phyloP scores from a whole-genome alignment of 2,888 invertebrate species.

The Drosophila parthenogenetica region DNA sequence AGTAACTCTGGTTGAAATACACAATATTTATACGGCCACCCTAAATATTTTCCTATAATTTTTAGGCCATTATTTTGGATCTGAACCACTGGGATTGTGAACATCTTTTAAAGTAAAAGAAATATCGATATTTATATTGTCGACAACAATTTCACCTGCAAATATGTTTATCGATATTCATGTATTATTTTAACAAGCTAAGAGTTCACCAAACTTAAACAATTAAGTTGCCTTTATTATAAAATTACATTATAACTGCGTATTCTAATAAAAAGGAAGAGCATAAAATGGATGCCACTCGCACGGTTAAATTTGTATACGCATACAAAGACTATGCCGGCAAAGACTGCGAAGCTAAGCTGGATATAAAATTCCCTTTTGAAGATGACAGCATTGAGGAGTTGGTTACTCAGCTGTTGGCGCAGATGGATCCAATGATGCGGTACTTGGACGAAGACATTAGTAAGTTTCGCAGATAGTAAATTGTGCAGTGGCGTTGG shows the following conservation, averaged over 20 bases:
- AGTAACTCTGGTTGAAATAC: no score
- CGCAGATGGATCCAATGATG: slow-evolving; percentile 84
- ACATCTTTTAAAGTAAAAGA: no score
- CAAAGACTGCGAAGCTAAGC: slow-evolving; percentile 53
- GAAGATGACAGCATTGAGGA: slow-evolving; percentile 79
- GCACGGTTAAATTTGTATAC: slow-evolving; percentile 76
- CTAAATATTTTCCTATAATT: no score
- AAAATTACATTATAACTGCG: no score
- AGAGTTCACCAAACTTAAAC: neutral
- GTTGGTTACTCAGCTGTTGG: slow-evolving; percentile 77
- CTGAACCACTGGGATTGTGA: no score
- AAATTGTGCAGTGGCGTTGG: no score
- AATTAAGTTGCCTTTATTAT: neutral
- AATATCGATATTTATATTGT: no score
- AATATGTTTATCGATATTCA: no score
- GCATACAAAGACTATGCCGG: slow-evolving; percentile 80
- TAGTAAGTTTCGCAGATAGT: slow-evolving; percentile 57
- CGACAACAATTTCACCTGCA: no score
- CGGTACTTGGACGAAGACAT: slow-evolving; percentile 82
- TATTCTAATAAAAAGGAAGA: neutral
- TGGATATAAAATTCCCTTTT: slow-evolving; percentile 79
- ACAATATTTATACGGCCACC: no score
- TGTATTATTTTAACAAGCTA: no score
- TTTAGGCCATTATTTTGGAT: no score
- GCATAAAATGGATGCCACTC: slow-evolving; percentile 50